Conservation (phyloP, 2,113 vertebrate genomes). For the Crotalus horridus region DNA sequence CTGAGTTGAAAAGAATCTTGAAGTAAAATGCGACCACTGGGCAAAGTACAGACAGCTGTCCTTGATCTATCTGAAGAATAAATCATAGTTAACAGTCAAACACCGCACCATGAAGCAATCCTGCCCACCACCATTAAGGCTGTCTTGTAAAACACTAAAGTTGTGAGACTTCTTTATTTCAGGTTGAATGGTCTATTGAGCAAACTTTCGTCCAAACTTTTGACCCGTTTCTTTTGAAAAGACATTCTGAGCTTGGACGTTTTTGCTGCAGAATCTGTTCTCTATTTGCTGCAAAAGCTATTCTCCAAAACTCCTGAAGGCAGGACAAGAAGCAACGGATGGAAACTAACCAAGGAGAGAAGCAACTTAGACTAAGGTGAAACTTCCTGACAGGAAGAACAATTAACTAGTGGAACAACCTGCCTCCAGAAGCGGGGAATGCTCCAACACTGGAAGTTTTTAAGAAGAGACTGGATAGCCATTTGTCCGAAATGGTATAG, state of each 20-base stretch:
- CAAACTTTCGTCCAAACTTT: neutral
- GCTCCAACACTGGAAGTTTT: too few species aligned
- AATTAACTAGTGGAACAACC: too few species aligned
- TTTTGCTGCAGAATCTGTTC: neutral
- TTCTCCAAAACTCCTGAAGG: too few species aligned
- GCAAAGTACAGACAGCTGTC: neutral
- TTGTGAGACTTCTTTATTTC: neutral
- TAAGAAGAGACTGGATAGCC: too few species aligned
- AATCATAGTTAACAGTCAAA: neutral
- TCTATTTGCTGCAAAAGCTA: neutral
- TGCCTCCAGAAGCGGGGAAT: too few species aligned
- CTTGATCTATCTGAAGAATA: neutral
- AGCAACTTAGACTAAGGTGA: too few species aligned
- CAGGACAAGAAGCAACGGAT: too few species aligned
- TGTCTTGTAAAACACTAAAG: neutral
- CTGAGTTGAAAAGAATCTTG: neutral
- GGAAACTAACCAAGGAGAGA: too few species aligned
- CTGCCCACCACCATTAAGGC: neutral
- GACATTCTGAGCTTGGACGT: neutral
- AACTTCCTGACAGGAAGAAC: too few species aligned
- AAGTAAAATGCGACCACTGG: neutral
- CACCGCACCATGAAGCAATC: neutral
- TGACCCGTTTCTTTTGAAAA: neutral
- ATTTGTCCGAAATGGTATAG: too few species aligned
- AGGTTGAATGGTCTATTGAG: neutral